Evolutionary conservation across 2,888 invertebrate species (phyloP).

Genomic region (Drosophila antonietae): DNA sequence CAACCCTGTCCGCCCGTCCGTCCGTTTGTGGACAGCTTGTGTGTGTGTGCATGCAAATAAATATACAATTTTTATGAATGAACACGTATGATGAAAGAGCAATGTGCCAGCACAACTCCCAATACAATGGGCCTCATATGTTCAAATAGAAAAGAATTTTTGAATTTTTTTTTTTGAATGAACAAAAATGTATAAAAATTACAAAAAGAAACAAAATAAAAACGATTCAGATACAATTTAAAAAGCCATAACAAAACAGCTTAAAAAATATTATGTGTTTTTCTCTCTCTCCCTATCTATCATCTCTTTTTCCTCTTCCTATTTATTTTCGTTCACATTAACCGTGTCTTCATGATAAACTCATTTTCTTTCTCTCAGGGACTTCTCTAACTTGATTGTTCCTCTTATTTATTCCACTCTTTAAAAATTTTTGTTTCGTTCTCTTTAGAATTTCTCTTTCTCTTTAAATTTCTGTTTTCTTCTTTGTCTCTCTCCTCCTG

Average conservation of each 20-base stretch:
- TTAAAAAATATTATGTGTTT: neutral
- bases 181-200: neutral
- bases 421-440: too few relatives aligned
- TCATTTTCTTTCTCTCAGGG: neutral
- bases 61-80: slow-evolving; percentile 79
- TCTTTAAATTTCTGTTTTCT: neutral
- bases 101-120: slow-evolving; percentile 39
- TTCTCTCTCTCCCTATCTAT: neutral
- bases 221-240: neutral
- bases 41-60: slow-evolving; percentile 70
- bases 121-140: slow-evolving; percentile 48
- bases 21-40: slow-evolving; percentile 32
- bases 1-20: slow-evolving; percentile 23
- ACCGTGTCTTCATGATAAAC: too few relatives aligned
- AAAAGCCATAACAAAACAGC: neutral
- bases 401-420: too few relatives aligned
- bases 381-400: too few relatives aligned
- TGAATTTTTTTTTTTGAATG: slow-evolving; percentile 2
- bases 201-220: neutral
- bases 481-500: neutral
- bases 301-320: too few relatives aligned
- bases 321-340: too few relatives aligned
- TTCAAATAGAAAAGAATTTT: neutral
- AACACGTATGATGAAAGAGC: slow-evolving; percentile 79
- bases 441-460: neutral